Evolutionary conservation across 2,113 vertebrate species (phyloP), one percentile per base, ranked within the genome.

Genomic region (Illadopsis cleaveri): DNA sequence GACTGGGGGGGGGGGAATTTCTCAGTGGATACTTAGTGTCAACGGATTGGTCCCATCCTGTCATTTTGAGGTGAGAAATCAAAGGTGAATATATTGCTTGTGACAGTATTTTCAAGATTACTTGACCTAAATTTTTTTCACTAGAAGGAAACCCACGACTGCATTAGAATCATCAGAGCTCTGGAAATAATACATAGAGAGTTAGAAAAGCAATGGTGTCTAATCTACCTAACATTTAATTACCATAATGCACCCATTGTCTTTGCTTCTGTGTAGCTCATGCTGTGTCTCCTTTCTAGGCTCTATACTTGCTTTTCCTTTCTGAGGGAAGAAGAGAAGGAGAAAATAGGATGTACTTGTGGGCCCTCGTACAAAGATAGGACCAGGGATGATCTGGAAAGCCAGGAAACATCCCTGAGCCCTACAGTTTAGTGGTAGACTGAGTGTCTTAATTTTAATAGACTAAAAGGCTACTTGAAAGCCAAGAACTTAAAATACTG

Each of bases 181-280:
- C 47, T 91, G 24, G 15, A 93, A 82, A 58, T 48, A 24, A 13
- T 25, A 9, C 16, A 2, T 19, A 22, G 9, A 33, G 16, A 33
- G 3, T 53, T 71, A 79, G 21, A 76, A 90, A 79, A 62, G 6
- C n/a, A 58, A 10, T 18, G 24, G 10, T 47, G 24, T 31, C 25
- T 57, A 51, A 60, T 42, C 9, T n/a, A 58, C 9, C 10, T 9
- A 58, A 13, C 21, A 50, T 31, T 31, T 51, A 33, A 10, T 12
- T 62, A n/a, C 17, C 10, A 6, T 37, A 72, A 77, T 8, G 10
- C 3, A n/a, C 35, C 10, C 9, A 0, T 69, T 60, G 12, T 58
- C 57, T 93, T 76, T 86, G 5, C 15, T 79, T 70, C 28, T 22
- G 10, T 3, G 2, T 81, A 35, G 10, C 21, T 82, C 27, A 12